A percentile compares a stretch with the other conserved stretches of the same genome.
These are phyloP conservation scores for Anoplolepis gracilipes DNA, from an alignment of 1,140 invertebrate species.

Conservation along the genomic window DNA sequence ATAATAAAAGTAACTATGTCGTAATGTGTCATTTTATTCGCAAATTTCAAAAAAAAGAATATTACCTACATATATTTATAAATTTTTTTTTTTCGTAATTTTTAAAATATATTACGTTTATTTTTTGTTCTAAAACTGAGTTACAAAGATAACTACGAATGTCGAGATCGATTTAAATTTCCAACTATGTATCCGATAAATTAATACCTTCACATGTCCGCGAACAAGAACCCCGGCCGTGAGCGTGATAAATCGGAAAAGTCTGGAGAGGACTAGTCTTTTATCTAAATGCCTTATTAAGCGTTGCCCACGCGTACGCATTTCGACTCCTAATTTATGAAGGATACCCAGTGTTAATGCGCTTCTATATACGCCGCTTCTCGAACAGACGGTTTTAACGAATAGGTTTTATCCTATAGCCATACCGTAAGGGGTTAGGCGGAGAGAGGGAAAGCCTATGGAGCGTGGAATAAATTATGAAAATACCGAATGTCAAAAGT, in stretches of 20 bases:
- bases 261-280: slow-evolving; percentile 32
- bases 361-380: slow-evolving; percentile 57
- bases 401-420: slow-evolving; percentile 68
- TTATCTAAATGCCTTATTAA: slow-evolving; percentile 76
- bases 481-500: slow-evolving; percentile 79
- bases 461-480: slow-evolving; percentile 80
- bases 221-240: slow-evolving; percentile 47
- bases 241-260: slow-evolving; percentile 71
- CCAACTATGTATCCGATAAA: slow-evolving; percentile 27
- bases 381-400: slow-evolving; percentile 63
- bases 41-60: background rate
- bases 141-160: background rate
- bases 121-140: background rate
- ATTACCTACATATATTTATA: background rate
- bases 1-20: background rate
- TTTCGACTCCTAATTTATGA: slow-evolving; percentile 75
- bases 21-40: background rate
- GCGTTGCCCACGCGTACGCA: slow-evolving; percentile 68
- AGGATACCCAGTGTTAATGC: slow-evolving; percentile 70
- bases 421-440: background rate
- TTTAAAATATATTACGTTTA: background rate
- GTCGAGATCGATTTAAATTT: slow-evolving; percentile 24
- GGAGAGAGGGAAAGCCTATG: slow-evolving; percentile 31
- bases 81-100: background rate
- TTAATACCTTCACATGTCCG: slow-evolving; percentile 57